phyloP scores from a whole-genome alignment of 2,113 vertebrate genomes.

The Indicator maculatus region DNA sequence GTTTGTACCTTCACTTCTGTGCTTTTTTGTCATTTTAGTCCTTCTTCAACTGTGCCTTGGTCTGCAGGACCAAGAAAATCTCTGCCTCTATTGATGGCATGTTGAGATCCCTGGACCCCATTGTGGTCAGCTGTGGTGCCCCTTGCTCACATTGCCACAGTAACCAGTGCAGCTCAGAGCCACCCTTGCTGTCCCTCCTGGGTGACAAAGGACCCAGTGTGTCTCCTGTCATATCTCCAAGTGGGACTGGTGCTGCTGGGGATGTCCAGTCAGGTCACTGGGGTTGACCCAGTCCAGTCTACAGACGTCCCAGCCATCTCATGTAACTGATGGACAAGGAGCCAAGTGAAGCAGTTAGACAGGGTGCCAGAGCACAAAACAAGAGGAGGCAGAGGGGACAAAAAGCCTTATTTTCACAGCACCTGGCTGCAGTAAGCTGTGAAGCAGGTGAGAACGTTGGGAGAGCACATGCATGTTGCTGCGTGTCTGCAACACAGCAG shows the following conservation, averaged over 20 bases:
- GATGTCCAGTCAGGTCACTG: no score
- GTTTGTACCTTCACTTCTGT: neutral
- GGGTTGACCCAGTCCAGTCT: neutral
- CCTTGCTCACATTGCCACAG: neutral
- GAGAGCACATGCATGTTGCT: neutral
- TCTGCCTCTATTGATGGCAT: neutral
- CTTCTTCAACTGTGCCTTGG: neutral
- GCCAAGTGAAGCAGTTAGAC: neutral
- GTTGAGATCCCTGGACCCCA: rapidly evolving
- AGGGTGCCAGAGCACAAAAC: neutral
- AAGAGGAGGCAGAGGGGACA: neutral
- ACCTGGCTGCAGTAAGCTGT: neutral
- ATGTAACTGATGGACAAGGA: rapidly evolving
- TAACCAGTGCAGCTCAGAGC: neutral
- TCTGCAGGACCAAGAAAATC: neutral
- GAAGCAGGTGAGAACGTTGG: neutral
- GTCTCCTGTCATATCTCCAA: neutral
- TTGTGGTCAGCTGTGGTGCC: neutral
- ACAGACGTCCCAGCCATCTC: neutral
- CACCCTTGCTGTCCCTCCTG: neutral
- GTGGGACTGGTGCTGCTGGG: neutral
- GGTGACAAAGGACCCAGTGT: neutral
- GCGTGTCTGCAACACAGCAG: neutral
- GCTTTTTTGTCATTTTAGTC: neutral
- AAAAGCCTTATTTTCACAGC: neutral